Evolutionary conservation across 2,888 invertebrate genomes (phyloP).

Genomic region (Azorinus chamasolen): DNA sequence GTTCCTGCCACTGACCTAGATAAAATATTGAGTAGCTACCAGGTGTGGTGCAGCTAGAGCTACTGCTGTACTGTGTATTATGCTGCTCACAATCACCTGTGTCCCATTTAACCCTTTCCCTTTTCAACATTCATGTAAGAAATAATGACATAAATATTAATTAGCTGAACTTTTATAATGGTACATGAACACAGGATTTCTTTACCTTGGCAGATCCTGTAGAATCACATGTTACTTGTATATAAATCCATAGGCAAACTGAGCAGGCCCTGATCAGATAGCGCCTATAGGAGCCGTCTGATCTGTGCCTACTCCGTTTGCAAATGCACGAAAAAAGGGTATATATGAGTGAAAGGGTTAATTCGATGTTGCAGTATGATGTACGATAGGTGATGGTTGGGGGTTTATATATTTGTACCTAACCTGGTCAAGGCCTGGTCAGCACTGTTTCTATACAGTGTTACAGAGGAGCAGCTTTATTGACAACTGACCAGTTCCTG

Average conservation of each 20-base stretch:
- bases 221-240: no score
- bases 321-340: no score
- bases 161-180: no score
- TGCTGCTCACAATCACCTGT: slow-evolving; percentile 57
- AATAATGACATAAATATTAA: no score
- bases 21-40: slow-evolving; percentile 43
- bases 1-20: slow-evolving; percentile 18
- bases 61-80: slow-evolving; percentile 49
- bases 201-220: no score
- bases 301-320: background rate
- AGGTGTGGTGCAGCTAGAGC: slow-evolving; percentile 58
- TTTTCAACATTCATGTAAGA: no score
- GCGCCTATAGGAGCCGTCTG: background rate
- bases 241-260: background rate
- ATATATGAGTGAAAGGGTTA: no score
- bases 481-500: slow-evolving; percentile 35
- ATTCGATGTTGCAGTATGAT: no score
- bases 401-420: background rate
- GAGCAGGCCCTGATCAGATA: background rate
- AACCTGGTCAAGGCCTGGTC: slow-evolving; percentile 55
- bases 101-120: no score
- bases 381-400: no score
- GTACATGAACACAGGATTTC: no score
- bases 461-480: slow-evolving; percentile 41
- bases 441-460: slow-evolving; percentile 50